A percentile compares a stretch with the other conserved stretches of the same genome.
phyloP scores from a whole-genome alignment of 2,797 vertebrate genomes.

The Danio tinwini region DNA sequence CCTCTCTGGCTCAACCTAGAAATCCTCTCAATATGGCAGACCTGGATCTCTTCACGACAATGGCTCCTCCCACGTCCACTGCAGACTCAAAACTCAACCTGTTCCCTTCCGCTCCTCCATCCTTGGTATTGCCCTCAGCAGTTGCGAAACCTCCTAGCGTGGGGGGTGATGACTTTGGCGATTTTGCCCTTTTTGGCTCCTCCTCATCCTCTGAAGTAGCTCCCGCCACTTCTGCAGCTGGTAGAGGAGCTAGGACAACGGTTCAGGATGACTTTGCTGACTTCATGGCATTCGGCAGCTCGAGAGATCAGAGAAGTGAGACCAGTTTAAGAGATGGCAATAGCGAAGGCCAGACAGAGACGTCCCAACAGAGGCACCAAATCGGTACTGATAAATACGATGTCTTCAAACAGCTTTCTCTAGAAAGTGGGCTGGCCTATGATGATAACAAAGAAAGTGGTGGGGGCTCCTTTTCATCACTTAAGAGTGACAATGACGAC shows the following conservation, averaged over 20 bases:
- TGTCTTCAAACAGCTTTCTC: slow-evolving; percentile 91
- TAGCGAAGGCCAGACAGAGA: slow-evolving; percentile 17
- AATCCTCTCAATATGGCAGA: slow-evolving; percentile 90
- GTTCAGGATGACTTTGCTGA: slow-evolving; percentile 96
- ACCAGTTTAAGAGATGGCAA: slow-evolving; percentile 30
- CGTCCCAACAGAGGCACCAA: slow-evolving; percentile 65
- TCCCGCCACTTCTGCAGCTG: slow-evolving; percentile 30
- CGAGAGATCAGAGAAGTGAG: slow-evolving; percentile 72
- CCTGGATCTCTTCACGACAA: slow-evolving; percentile 90
- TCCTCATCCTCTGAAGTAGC: slow-evolving; percentile 66
- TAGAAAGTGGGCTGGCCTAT: slow-evolving; percentile 83
- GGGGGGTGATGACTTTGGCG: slow-evolving; percentile 89
- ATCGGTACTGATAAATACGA: slow-evolving; percentile 85
- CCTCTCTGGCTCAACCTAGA: slow-evolving; percentile 84
- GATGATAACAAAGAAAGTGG: slow-evolving; percentile 87
- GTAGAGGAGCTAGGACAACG: slow-evolving; percentile 5
- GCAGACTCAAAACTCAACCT: slow-evolving; percentile 78
- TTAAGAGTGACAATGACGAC: slow-evolving; percentile 89
- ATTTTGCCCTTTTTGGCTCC: slow-evolving; percentile 91
- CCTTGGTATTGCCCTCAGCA: slow-evolving; percentile 70
- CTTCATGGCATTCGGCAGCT: slow-evolving; percentile 93
- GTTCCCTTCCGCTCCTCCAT: slow-evolving; percentile 72
- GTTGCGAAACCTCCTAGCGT: slow-evolving; percentile 76
- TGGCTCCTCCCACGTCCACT: slow-evolving; percentile 68
- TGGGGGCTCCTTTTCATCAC: slow-evolving; percentile 74